Base-by-base conservation (phyloP, 2,888 invertebrate genomes). In the Anthophora plumipes region DNA sequence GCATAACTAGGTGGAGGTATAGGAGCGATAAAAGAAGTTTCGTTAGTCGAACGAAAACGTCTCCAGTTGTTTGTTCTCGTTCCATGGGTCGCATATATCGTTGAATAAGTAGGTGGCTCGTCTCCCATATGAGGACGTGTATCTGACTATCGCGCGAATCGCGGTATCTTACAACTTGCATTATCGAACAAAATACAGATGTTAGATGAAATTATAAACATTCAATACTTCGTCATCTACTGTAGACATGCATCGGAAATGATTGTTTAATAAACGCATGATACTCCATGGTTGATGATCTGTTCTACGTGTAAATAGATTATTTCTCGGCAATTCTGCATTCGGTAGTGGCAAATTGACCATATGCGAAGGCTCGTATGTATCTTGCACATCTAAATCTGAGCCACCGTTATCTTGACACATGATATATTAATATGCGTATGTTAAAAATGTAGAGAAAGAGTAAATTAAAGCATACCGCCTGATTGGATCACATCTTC, bases 1-100 rank as follows among this genome's bases (percentile, higher is more conserved):
- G 73, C 80, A 37, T 86, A 88, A 63, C 81, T 86, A 0, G 86
- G 88, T 0, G 86, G 88, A 37, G 86, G 86, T 55, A 75, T 75
- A 25, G 81, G 81, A 11, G 84, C 74, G 43, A 80, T 41, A 59
- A 85, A 77, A 14, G 85, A 84, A 11, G 81, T 79, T 46, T 50
- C 46, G 67, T 78, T 31, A 12, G 37, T 59, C 11, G 50, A 25
- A 25, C 50, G 74, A 72, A 52, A 79, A 55, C 48, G 75, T 50
- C 70, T 50, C 52, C 74, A 63, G 59, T 70, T 68, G 41, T 52
- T 41, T 0, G 52, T 55, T 11, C 48, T 39, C 8, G 74, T 60
- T 17, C 54, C 52, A 31, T 71, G 75, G 17, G 41, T 63, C 22
- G 60, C n/a, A 41, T 74, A 84, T 55, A 83, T 81, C 41, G 85